Percentiles rank a stretch among this genome's conserved stretches.
These are phyloP conservation scores for Rousettus leschenaultii DNA, from an alignment of 2,113 vertebrate genomes.

Conservation along the genomic window DNA sequence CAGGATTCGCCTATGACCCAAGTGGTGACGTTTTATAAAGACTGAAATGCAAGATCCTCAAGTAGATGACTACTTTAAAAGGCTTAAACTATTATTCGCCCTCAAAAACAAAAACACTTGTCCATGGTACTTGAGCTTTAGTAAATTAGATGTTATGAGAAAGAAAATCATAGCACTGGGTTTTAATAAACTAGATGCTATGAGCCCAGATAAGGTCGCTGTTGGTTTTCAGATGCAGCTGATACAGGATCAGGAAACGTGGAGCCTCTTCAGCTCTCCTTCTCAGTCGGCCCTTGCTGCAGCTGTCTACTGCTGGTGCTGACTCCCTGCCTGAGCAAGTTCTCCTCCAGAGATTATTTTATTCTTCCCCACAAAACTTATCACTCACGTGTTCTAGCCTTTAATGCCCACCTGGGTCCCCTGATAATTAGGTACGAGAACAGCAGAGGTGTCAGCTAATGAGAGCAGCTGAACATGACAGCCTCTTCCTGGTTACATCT, in stretches of 20 bases:
- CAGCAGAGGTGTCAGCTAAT: not conserved
- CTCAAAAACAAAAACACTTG: not conserved
- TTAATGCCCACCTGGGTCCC: not conserved
- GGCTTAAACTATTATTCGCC: not conserved
- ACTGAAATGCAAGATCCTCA: not conserved
- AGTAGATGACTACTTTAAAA: not conserved
- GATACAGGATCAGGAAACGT: fast-evolving
- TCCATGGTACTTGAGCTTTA: not conserved
- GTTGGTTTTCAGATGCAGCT: not conserved
- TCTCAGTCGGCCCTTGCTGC: not conserved
- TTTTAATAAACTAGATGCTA: not conserved
- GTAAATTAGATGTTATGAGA: not conserved
- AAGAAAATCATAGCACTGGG: not conserved
- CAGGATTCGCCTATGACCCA: not conserved
- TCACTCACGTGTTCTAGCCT: not conserved
- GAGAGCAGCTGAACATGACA: not conserved
- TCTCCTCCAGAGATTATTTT: not conserved
- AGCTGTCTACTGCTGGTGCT: not conserved
- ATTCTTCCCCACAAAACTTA: not conserved
- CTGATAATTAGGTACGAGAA: not conserved
- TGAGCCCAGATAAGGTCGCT: not conserved
- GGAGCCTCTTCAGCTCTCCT: not conserved
- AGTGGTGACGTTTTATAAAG: not conserved
- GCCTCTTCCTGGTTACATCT: not conserved
- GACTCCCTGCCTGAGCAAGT: not conserved